These are phyloP conservation scores for Camponotus floridanus DNA, from an alignment of 1,140 invertebrate species.

Conservation along the genomic window DNA sequence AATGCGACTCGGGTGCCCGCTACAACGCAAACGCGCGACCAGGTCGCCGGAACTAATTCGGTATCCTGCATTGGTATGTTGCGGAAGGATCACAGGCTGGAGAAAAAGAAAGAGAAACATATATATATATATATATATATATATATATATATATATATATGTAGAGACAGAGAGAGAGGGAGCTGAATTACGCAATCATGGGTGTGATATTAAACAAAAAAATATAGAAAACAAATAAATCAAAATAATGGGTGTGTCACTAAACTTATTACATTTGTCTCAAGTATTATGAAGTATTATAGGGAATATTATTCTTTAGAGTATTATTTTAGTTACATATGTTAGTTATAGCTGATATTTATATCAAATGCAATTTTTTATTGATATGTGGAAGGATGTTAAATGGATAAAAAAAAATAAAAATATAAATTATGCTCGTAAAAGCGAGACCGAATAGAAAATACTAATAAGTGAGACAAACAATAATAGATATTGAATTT, in stretches of 20 bases:
- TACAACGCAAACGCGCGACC: constrained; percentile 77
- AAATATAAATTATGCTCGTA: neutral
- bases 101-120: too few relatives aligned
- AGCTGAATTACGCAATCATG: neutral
- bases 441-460: neutral
- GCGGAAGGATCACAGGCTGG: constrained; percentile 29
- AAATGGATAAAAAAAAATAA: neutral
- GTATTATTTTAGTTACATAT: constrained; percentile 1
- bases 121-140: too few relatives aligned
- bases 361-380: neutral
- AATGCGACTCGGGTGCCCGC: constrained; percentile 74
- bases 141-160: neutral
- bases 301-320: neutral
- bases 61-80: constrained; percentile 77
- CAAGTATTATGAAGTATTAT: too few relatives aligned
- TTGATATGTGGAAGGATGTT: neutral
- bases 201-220: neutral
- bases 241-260: neutral
- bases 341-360: constrained; percentile 4
- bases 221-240: constrained; percentile 16
- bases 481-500: neutral
- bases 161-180: neutral
- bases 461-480: too few relatives aligned
- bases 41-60: constrained; percentile 81
- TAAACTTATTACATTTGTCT: neutral